phyloP scores from a whole-genome alignment of 30 jellyfish, hydroid and myxozoan species.

The Pelagia noctiluca region DNA sequence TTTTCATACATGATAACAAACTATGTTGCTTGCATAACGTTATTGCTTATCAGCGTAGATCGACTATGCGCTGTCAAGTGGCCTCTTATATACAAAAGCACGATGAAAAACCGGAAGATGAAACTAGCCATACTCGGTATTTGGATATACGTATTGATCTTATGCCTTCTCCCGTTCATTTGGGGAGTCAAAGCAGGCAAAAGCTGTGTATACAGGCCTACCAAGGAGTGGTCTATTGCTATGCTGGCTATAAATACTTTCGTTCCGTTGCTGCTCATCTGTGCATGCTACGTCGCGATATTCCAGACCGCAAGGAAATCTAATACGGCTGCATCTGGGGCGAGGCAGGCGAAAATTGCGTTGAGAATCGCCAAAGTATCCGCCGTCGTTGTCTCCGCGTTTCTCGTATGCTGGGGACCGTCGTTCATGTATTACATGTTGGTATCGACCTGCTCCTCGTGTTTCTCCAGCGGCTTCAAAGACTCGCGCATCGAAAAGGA shows the following conservation, averaged over 20 bases:
- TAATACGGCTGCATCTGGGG: background rate
- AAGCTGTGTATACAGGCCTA: conserved; percentile 71
- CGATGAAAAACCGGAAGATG: conserved; percentile 56
- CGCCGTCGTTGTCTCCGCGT: conserved; percentile 59
- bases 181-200: conserved; percentile 1
- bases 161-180: conserved; percentile 85
- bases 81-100: conserved; percentile 64
- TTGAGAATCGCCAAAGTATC: conserved; percentile 67
- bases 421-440: conserved; percentile 81
- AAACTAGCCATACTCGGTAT: conserved; percentile 25
- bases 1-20: conserved; percentile 84
- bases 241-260: conserved; percentile 86
- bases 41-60: conserved; percentile 73
- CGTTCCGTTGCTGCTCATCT: conserved; percentile 69
- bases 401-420: conserved; percentile 95
- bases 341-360: background rate
- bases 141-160: conserved; percentile 74
- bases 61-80: conserved; percentile 79
- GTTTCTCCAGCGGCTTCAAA: conserved; percentile 65
- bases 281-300: conserved; percentile 30
- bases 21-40: conserved; percentile 80
- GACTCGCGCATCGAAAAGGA: conserved; percentile 64
- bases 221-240: conserved; percentile 66
- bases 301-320: conserved; percentile 23
- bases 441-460: conserved; percentile 46